Conservation (phyloP, 2,888 invertebrate genomes). For the Timandra comae region DNA sequence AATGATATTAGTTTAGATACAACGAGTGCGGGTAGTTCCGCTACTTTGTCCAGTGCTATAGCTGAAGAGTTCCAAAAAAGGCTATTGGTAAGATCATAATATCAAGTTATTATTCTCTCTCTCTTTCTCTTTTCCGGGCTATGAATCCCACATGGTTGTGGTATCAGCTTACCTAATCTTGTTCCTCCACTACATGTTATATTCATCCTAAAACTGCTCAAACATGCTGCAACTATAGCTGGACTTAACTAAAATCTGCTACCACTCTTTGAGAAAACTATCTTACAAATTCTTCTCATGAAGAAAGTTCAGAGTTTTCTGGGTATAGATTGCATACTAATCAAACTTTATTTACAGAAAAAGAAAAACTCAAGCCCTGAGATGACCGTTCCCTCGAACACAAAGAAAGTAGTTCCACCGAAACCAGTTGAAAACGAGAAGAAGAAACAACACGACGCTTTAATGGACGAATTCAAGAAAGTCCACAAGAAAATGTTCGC, state of each 20-base stretch:
- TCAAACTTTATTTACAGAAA: slow-evolving; percentile 33
- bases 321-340: too few species aligned
- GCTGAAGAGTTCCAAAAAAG: slow-evolving; percentile 67
- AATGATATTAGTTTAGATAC: slow-evolving; percentile 46
- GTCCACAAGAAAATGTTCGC: slow-evolving; percentile 92
- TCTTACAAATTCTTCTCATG: too few species aligned
- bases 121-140: too few species aligned
- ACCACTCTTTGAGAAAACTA: too few species aligned
- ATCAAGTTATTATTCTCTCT: too few species aligned
- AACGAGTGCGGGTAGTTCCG: slow-evolving; percentile 54
- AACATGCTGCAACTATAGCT: too few species aligned
- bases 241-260: too few species aligned
- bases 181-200: too few species aligned
- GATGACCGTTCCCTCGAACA: slow-evolving; percentile 29
- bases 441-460: slow-evolving; percentile 82
- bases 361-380: slow-evolving; percentile 47
- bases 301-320: too few species aligned
- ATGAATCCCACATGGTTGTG: too few species aligned
- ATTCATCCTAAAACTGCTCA: too few species aligned
- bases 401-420: slow-evolving; percentile 47
- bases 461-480: slow-evolving; percentile 93
- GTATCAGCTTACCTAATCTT: too few species aligned
- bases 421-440: slow-evolving; percentile 77
- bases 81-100: slow-evolving; percentile 59
- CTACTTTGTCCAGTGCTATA: slow-evolving; percentile 68